Conservation (phyloP, 2,797 vertebrate genomes). For the Lagocephalus sceleratus region DNA sequence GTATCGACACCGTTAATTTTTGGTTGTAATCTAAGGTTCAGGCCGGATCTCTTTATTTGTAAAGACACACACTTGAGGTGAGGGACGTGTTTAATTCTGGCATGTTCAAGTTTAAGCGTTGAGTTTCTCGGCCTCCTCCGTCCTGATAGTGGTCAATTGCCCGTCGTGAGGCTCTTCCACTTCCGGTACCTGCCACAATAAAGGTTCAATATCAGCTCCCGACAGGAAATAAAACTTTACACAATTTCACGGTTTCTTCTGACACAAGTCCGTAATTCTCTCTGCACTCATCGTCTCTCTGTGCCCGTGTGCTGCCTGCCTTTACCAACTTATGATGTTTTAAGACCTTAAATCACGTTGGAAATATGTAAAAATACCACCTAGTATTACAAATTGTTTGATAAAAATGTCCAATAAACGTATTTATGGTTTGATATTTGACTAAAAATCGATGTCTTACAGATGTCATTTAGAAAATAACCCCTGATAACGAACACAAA, state of each 20-base stretch:
- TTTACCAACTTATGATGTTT: too few relatives aligned
- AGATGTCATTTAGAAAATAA: too few relatives aligned
- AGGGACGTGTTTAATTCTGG: slow-evolving; percentile 11
- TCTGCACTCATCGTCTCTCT: neutral
- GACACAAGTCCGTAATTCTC: neutral
- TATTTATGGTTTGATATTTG: too few relatives aligned
- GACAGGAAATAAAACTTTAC: slow-evolving; percentile 2
- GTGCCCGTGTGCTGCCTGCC: too few relatives aligned
- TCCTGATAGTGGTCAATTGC: slow-evolving; percentile 55
- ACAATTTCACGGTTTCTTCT: neutral
- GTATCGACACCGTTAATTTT: too few relatives aligned
- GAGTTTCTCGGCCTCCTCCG: slow-evolving; percentile 68
- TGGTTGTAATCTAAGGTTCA: too few relatives aligned
- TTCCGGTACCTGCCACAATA: slow-evolving; percentile 66
- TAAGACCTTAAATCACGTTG: too few relatives aligned
- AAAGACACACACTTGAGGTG: neutral
- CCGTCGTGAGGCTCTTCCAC: slow-evolving; percentile 50
- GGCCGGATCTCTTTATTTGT: neutral
- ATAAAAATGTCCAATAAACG: too few relatives aligned
- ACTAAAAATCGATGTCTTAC: too few relatives aligned
- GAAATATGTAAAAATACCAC: too few relatives aligned
- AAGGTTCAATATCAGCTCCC: neutral
- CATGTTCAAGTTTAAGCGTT: slow-evolving; percentile 38
- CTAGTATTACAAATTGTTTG: too few relatives aligned
- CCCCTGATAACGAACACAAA: too few relatives aligned